phyloP scores from a whole-genome alignment of 2,888 invertebrate species.

The Lasioglossum pauxillum region DNA sequence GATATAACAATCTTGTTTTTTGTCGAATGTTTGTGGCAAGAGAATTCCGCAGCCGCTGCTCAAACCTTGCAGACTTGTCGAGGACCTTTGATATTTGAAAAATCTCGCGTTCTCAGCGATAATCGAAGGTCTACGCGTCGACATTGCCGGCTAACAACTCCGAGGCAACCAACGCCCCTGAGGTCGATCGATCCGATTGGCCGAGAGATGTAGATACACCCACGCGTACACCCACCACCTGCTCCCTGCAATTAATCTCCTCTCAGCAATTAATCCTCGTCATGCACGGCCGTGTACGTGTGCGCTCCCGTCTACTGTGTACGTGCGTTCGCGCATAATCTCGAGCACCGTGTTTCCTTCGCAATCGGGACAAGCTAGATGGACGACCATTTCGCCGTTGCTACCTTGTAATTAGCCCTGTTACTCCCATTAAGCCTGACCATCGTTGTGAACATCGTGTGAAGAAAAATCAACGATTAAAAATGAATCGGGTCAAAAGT shows the following conservation, averaged over 20 bases:
- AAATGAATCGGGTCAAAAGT: not conserved
- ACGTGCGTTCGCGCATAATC: constrained; percentile 30
- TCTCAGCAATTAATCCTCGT: constrained; percentile 71
- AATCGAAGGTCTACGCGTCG: constrained; percentile 31
- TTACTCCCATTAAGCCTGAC: not conserved
- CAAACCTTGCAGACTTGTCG: not conserved
- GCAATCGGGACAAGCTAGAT: constrained; percentile 33
- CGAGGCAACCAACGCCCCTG: constrained; percentile 62
- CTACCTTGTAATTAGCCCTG: constrained; percentile 39
- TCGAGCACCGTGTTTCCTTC: constrained; percentile 54
- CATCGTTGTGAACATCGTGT: not conserved
- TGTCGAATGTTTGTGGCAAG: not conserved
- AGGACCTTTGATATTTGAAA: not conserved
- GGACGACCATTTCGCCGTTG: constrained; percentile 30
- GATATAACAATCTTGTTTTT: not conserved
- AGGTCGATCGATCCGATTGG: constrained; percentile 68
- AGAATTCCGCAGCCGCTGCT: not conserved
- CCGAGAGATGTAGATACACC: constrained; percentile 61
- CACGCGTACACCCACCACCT: constrained; percentile 65
- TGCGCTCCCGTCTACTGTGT: not conserved
- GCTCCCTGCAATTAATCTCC: constrained; percentile 71
- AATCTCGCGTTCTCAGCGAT: not conserved
- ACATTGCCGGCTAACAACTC: constrained; percentile 52
- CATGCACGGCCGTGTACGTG: constrained; percentile 35
- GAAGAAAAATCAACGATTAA: not conserved